Percentiles rank a stretch among this genome's conserved stretches.
These are phyloP conservation scores for Drosophila trichaetosa DNA, from an alignment of 2,888 invertebrate genomes.

Conservation along the genomic window DNA sequence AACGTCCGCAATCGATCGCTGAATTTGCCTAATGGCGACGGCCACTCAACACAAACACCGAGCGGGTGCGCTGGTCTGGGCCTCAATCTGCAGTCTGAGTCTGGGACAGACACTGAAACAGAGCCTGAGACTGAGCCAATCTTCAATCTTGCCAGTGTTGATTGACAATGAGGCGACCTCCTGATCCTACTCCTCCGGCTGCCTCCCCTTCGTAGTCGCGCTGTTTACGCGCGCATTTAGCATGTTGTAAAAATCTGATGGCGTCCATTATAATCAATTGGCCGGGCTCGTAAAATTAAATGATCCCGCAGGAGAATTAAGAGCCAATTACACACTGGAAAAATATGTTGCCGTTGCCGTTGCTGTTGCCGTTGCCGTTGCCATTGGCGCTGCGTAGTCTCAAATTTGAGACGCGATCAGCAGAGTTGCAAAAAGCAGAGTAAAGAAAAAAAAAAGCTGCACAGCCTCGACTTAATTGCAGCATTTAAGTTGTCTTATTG, in stretches of 20 bases:
- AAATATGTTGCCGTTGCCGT: slow-evolving; percentile 43
- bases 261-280: slow-evolving; percentile 85
- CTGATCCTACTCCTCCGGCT: slow-evolving; percentile 1
- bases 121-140: slow-evolving; percentile 33
- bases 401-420: slow-evolving; percentile 72
- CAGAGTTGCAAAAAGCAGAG: slow-evolving; percentile 36
- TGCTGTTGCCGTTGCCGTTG: slow-evolving; percentile 49
- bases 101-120: neutral
- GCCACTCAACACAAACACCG: slow-evolving; percentile 81
- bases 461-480: slow-evolving; percentile 83
- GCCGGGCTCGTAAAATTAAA: slow-evolving; percentile 85
- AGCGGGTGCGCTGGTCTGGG: slow-evolving; percentile 24
- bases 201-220: slow-evolving; percentile 36
- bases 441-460: slow-evolving; percentile 35
- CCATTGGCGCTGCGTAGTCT: slow-evolving; percentile 73
- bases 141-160: slow-evolving; percentile 60
- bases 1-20: slow-evolving; percentile 70
- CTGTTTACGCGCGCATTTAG: slow-evolving; percentile 83
- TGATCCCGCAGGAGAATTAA: slow-evolving; percentile 85
- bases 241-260: slow-evolving; percentile 84
- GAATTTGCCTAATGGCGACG: slow-evolving; percentile 82
- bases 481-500: slow-evolving; percentile 85
- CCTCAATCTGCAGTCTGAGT: neutral
- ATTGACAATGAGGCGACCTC: slow-evolving; percentile 65
- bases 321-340: slow-evolving; percentile 83